Conservation (phyloP, 1,140 invertebrate species). For the Mizuhopecten yessoensis region DNA sequence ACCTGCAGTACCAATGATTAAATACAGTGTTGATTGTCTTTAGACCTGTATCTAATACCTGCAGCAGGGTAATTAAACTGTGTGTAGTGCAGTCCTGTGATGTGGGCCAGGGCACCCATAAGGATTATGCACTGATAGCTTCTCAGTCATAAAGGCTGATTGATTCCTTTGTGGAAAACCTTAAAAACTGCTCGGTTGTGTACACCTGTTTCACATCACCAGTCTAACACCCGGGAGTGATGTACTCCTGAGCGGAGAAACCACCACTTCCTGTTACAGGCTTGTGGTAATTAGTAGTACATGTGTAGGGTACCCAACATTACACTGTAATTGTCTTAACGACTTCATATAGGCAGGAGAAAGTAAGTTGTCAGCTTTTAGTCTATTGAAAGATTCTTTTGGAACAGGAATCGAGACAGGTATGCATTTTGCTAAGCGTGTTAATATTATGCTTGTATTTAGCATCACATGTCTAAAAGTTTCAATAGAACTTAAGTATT, state of each 20-base stretch:
- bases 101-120: not conserved
- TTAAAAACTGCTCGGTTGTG: not conserved
- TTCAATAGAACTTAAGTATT: too few species aligned
- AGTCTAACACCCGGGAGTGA: not conserved
- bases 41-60: not conserved
- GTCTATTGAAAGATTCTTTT: too few species aligned
- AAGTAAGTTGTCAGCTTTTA: not conserved
- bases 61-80: not conserved
- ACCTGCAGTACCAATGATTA: too few species aligned
- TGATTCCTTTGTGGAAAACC: not conserved
- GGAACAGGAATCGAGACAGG: not conserved
- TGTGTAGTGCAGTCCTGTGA: not conserved
- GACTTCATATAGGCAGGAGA: not conserved
- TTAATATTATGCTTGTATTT: too few species aligned
- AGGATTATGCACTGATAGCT: not conserved
- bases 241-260: not conserved
- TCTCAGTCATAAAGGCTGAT: not conserved
- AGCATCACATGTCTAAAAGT: too few species aligned
- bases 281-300: not conserved
- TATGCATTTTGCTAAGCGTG: not conserved
- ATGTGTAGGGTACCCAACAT: constrained; percentile 18
- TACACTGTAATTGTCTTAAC: constrained; percentile 19
- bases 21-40: not conserved
- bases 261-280: not conserved
- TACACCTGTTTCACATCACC: constrained; percentile 7